phyloP scores from a whole-genome alignment of 2,888 invertebrate species.

The Nomada ruficornis region DNA sequence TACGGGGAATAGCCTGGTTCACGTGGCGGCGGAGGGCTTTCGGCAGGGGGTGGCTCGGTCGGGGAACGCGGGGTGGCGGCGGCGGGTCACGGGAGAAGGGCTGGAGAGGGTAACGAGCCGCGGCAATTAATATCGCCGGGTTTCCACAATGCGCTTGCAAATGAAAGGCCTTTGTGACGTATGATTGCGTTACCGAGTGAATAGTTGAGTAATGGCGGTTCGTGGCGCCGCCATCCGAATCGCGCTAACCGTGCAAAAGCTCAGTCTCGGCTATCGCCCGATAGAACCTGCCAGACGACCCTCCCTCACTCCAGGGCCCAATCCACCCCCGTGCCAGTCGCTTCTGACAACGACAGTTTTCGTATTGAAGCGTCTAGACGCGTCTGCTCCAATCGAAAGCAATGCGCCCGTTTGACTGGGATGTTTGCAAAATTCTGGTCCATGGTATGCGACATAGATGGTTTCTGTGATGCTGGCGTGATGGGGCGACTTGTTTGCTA shows the following conservation, averaged over 20 bases:
- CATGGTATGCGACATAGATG: background rate
- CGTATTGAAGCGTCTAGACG: slow-evolving; percentile 44
- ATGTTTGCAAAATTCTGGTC: background rate
- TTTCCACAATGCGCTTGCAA: slow-evolving; percentile 85
- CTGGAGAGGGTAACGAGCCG: slow-evolving; percentile 83
- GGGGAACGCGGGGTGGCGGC: background rate
- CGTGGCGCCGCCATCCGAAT: slow-evolving; percentile 79
- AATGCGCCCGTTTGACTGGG: slow-evolving; percentile 2
- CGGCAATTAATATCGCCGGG: slow-evolving; percentile 84
- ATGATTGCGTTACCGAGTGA: slow-evolving; percentile 84
- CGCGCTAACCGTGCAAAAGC: slow-evolving; percentile 75
- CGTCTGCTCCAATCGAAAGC: slow-evolving; percentile 28
- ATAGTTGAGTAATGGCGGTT: slow-evolving; percentile 84
- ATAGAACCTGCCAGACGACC: slow-evolving; percentile 70
- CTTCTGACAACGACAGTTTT: slow-evolving; percentile 58
- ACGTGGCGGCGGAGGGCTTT: slow-evolving; percentile 54
- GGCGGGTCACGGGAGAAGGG: slow-evolving; percentile 43
- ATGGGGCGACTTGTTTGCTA: slow-evolving; percentile 1
- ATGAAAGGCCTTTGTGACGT: slow-evolving; percentile 85
- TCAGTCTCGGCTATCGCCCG: slow-evolving; percentile 69
- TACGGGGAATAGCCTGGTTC: slow-evolving; percentile 75
- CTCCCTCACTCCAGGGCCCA: slow-evolving; percentile 4
- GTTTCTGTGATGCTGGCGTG: too few relatives aligned
- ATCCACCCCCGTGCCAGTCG: slow-evolving; percentile 6
- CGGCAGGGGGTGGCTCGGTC: slow-evolving; percentile 19